Conservation (phyloP, 2,888 invertebrate genomes). For the Conops quadrifasciatus region DNA sequence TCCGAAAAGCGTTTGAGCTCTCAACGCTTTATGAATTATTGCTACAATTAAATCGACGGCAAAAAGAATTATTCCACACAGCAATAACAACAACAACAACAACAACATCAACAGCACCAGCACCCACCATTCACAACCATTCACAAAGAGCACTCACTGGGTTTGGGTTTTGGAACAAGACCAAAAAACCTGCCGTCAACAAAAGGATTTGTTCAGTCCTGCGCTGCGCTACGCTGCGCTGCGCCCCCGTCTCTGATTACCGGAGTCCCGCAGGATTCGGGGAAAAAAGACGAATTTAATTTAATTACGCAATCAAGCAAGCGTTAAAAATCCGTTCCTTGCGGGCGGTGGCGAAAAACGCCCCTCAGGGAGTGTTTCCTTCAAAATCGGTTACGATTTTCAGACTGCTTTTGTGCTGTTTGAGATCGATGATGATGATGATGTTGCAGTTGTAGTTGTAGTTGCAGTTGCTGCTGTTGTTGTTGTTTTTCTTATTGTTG, state of each 20-base stretch:
- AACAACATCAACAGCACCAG: background rate
- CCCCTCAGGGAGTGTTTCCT: constrained; percentile 34
- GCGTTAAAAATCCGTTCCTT: constrained; percentile 49
- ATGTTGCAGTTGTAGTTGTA: background rate
- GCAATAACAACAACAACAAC: background rate
- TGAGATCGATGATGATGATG: background rate
- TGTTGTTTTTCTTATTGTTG: constrained; percentile 14
- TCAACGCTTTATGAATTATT: constrained; percentile 3
- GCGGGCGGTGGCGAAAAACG: constrained; percentile 32
- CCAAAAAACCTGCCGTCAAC: constrained; percentile 3
- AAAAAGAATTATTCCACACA: no score
- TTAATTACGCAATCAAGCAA: constrained; percentile 51
- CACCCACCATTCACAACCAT: background rate
- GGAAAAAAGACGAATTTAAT: constrained; percentile 47
- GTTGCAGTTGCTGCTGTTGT: constrained; percentile 11
- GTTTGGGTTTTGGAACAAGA: background rate
- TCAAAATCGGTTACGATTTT: background rate
- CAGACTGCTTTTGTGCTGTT: constrained; percentile 8
- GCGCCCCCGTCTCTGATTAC: constrained; percentile 44
- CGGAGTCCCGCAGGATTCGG: constrained; percentile 45
- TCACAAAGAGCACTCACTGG: background rate
- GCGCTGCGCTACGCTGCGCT: no score
- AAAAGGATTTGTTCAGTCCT: background rate
- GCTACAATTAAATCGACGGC: background rate
- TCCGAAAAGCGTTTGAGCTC: background rate